These are phyloP conservation scores for Dyspetes luteomarginatus DNA, from an alignment of 2,888 invertebrate genomes.

Conservation along the genomic window DNA sequence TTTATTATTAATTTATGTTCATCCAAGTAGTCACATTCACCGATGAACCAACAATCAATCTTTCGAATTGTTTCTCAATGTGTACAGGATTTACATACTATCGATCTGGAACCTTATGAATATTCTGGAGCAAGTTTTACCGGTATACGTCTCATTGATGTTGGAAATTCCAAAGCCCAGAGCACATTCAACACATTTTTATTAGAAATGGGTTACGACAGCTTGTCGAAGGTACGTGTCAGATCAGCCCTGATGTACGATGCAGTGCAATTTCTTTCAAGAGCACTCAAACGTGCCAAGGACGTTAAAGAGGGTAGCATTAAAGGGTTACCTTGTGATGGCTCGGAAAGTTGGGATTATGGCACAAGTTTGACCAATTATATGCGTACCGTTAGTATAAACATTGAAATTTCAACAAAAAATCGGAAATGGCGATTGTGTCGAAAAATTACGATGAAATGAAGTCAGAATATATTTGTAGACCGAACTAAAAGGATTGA, in stretches of 20 bases:
- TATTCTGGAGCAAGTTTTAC: constrained; percentile 94
- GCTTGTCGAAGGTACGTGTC: constrained; percentile 84
- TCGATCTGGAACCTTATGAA: constrained; percentile 91
- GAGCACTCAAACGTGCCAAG: constrained; percentile 89
- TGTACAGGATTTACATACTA: constrained; percentile 91
- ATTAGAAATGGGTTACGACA: constrained; percentile 67
- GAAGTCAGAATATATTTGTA: constrained; percentile 73
- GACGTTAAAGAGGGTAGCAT: constrained; percentile 83
- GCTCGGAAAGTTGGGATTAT: constrained; percentile 88
- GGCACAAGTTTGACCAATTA: constrained; percentile 94
- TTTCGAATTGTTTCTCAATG: neutral
- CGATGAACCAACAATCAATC: neutral
- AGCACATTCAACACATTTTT: constrained; percentile 81
- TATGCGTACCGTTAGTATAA: constrained; percentile 88
- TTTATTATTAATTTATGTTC: too few relatives aligned
- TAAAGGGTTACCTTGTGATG: constrained; percentile 86
- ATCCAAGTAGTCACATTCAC: too few relatives aligned
- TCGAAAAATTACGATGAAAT: too few relatives aligned
- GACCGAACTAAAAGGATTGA: constrained; percentile 88
- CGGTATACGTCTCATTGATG: constrained; percentile 88
- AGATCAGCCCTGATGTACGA: constrained; percentile 94
- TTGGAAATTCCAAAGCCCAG: constrained; percentile 84
- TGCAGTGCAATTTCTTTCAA: constrained; percentile 91
- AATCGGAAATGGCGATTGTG: neutral
- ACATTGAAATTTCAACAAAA: neutral